Base-by-base conservation (phyloP, 2,113 vertebrate genomes). In the Melanerpes formicivorus region DNA sequence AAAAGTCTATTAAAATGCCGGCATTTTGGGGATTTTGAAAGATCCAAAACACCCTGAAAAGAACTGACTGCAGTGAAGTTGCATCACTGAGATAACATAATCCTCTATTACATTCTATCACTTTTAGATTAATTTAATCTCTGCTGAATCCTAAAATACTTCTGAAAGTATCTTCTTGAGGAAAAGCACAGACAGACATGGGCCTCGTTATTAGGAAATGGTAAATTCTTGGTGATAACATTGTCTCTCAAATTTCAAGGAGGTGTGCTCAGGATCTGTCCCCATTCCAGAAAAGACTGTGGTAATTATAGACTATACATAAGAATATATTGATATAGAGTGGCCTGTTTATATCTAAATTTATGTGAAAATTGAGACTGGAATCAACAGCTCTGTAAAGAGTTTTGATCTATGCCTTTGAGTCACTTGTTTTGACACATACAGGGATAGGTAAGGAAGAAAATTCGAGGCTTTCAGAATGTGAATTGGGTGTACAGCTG, bases 101-200 rank as follows among this genome's bases (percentile, higher is more conserved):
- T 92, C 46, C 40, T 89, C 60, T 91, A 77, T 85, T 90, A 64
- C 60, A 59, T 80, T 82, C 75, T 71, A 85, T 64, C 55, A 48
- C 72, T 95, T 92, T 83, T 87, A 87, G 50, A 85, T 76, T 84
- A 80, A 84, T 91, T 91, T 76, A 76, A 89, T 87, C 81, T 89
- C 50, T 84, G 9, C 59, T 70, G 75, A 65, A 73, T 89, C 52
- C 50, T 80, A 64, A 92, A 92, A 93, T 87, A 70, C 29, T 87
- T 93, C 64, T 59, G 52, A 85, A 92, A 59, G 4, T 66, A 73
- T 79, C 29, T 73, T 80, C 50, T 30, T 55, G 55, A 89, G 63
- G 40, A 93, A 87, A 91, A 89, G 67, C 56, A 73, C 21, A 80
- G 26, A 73, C 21, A 80, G 26, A 91, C 92, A 85, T 56, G 32